These are phyloP conservation scores for rabbit (Oryctolagus cuniculus) DNA, from an alignment of 2,113 vertebrate species.

Conservation along the genomic window mOryCun1.1 NC_091433.1:146200001-146200500, in stretches of 20 bases:
- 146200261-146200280: background rate
- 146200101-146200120: background rate
- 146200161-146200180: background rate
- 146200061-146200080: background rate
- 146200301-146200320: slow-evolving; percentile 27
- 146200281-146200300: background rate
- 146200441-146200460: background rate
- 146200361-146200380: background rate
- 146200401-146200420: background rate
- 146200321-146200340: background rate
- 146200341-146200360: background rate
- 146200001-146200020: background rate
- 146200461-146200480: background rate
- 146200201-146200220: background rate
- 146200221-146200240: background rate
- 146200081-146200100: background rate
- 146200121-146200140: background rate
- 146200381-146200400: background rate
- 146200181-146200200: background rate
- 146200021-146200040: background rate
- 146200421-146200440: background rate
- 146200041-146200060: background rate
- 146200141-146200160: background rate
- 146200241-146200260: background rate
- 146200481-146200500: background rate